Percentiles rank a stretch among this genome's conserved stretches.
phyloP scores from a whole-genome alignment of 2,888 invertebrate genomes.

The Calameuta filiformis region DNA sequence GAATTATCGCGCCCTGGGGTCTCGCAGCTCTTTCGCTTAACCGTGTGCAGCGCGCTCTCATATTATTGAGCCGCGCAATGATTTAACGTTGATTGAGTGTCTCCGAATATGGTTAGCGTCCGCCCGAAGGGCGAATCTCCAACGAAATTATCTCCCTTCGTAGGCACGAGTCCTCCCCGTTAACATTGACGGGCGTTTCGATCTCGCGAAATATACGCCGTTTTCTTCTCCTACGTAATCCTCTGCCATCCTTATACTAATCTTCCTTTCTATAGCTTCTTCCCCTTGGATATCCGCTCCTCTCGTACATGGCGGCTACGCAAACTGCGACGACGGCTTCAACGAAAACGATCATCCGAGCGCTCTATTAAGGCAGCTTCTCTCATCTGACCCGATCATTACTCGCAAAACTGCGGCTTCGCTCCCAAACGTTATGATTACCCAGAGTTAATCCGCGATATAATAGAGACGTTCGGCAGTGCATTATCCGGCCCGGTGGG shows the following conservation, averaged over 20 bases:
- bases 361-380: background rate
- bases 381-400: constrained; percentile 23
- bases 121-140: constrained; percentile 26
- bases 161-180: background rate
- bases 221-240: background rate
- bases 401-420: constrained; percentile 26
- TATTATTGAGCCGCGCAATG: constrained; percentile 38
- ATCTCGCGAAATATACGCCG: background rate
- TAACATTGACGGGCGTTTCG: background rate
- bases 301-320: background rate
- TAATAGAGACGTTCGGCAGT: constrained; percentile 56
- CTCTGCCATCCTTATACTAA: background rate
- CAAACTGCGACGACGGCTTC: background rate
- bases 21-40: constrained; percentile 1
- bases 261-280: background rate
- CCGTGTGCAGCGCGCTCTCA: constrained; percentile 12
- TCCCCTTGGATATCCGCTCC: background rate
- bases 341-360: background rate
- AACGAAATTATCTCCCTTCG: constrained; percentile 27
- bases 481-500: constrained; percentile 42
- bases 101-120: constrained; percentile 37
- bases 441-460: constrained; percentile 47
- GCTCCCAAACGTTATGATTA: constrained; percentile 46
- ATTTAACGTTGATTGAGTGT: constrained; percentile 48
- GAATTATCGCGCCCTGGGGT: constrained; percentile 37